A percentile compares a stretch with the other conserved stretches of the same genome.
These are phyloP conservation scores for Bombus difficillimus DNA, from an alignment of 1,140 invertebrate species.

Conservation along the genomic window DNA sequence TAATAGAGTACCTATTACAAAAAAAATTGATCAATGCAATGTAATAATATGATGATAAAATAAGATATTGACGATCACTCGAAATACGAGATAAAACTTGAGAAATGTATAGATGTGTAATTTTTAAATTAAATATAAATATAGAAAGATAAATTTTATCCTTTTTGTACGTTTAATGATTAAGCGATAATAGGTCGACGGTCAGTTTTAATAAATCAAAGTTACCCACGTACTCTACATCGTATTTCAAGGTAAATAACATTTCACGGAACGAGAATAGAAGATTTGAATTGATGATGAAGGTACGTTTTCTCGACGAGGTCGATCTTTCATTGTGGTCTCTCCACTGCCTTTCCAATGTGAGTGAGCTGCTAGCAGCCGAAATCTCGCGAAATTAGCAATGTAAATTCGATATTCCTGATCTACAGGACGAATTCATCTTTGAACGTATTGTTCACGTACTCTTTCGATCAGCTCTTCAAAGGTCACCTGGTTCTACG, in stretches of 20 bases:
- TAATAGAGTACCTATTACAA: too few relatives aligned
- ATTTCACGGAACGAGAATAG: slow-evolving; percentile 17
- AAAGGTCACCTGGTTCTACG: not conserved
- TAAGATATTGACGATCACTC: not conserved
- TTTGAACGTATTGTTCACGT: slow-evolving; percentile 5
- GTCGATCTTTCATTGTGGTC: slow-evolving; percentile 13
- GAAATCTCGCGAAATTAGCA: slow-evolving; percentile 37
- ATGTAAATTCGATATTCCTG: slow-evolving; percentile 34
- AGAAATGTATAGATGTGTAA: not conserved
- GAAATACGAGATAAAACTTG: not conserved
- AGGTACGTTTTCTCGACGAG: slow-evolving; percentile 13
- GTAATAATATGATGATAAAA: not conserved
- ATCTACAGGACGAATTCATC: slow-evolving; percentile 21
- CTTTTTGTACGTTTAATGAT: not conserved
- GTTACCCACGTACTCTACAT: not conserved
- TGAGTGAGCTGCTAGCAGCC: not conserved
- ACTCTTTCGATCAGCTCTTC: not conserved
- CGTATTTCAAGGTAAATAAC: slow-evolving; percentile 42
- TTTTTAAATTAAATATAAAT: too few relatives aligned
- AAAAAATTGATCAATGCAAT: not conserved
- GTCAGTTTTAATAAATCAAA: slow-evolving; percentile 17
- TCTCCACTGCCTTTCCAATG: slow-evolving; percentile 19
- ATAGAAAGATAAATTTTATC: not conserved
- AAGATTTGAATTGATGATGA: slow-evolving; percentile 30
- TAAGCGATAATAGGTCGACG: not conserved